Conservation (phyloP, 2,113 vertebrate species). For the Apteryx owenii region DNA sequence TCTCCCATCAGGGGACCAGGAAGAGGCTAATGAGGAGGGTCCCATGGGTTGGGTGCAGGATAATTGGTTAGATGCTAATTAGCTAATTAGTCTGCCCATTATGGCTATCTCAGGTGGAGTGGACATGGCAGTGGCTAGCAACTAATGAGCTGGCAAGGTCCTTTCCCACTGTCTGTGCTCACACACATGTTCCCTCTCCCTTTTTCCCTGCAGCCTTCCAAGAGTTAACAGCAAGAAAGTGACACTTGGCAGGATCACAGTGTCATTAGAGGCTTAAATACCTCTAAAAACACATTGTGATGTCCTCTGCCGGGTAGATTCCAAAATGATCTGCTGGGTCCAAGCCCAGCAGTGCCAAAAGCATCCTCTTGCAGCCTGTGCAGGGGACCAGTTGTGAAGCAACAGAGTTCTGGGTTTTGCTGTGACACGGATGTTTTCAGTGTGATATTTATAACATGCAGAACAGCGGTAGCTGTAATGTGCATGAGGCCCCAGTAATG, state of each 20-base stretch:
- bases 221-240: fast-evolving
- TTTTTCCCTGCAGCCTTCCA: background rate
- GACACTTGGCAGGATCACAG: background rate
- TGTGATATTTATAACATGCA: fast-evolving
- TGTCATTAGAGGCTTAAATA: fast-evolving
- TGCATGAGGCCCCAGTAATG: fast-evolving
- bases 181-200: fast-evolving
- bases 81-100: background rate
- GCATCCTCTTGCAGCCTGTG: background rate
- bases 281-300: fast-evolving
- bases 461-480: fast-evolving
- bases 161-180: background rate
- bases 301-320: background rate
- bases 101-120: background rate
- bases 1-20: background rate
- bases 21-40: background rate
- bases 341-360: background rate
- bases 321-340: background rate
- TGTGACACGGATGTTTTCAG: fast-evolving
- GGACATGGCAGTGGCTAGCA: background rate
- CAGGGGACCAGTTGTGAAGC: background rate
- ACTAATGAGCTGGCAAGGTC: background rate
- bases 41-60: background rate
- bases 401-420: background rate
- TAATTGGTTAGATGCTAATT: background rate